Conservation (phyloP, 1,140 invertebrate genomes). For the Branchinecta lindahli region DNA sequence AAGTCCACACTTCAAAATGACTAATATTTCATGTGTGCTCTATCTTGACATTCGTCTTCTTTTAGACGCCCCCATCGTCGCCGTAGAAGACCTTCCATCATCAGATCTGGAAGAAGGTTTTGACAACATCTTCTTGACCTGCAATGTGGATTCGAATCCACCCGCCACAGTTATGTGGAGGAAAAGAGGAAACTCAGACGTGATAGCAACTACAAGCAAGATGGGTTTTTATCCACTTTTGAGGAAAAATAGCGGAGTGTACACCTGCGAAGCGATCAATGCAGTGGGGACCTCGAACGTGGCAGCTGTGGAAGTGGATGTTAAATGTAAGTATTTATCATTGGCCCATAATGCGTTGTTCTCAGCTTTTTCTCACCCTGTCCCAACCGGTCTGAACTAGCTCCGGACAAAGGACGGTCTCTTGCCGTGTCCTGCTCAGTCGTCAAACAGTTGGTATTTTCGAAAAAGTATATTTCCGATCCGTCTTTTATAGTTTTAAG, state of each 20-base stretch:
- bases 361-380: too few relatives aligned
- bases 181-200: slow-evolving; percentile 37
- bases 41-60: slow-evolving; percentile 16
- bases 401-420: too few relatives aligned
- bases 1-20: too few relatives aligned
- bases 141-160: slow-evolving; percentile 68
- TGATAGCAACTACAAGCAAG: slow-evolving; percentile 34
- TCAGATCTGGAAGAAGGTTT: slow-evolving; percentile 62
- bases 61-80: slow-evolving; percentile 59
- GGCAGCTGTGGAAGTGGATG: slow-evolving; percentile 58
- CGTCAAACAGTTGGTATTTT: too few relatives aligned
- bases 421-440: too few relatives aligned
- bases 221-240: slow-evolving; percentile 49
- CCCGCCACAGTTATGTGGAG: slow-evolving; percentile 65
- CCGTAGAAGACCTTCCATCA: slow-evolving; percentile 49
- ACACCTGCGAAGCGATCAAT: slow-evolving; percentile 67
- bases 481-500: too few relatives aligned
- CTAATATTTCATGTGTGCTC: too few relatives aligned
- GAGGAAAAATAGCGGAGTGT: slow-evolving; percentile 50
- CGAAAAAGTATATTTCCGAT: too few relatives aligned
- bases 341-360: not conserved
- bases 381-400: too few relatives aligned
- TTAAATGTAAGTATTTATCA: slow-evolving; percentile 52
- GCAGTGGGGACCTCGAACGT: slow-evolving; percentile 59
- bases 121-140: slow-evolving; percentile 57